Conservation (phyloP, 2,113 vertebrate genomes). For the Oncorhynchus keta region DNA sequence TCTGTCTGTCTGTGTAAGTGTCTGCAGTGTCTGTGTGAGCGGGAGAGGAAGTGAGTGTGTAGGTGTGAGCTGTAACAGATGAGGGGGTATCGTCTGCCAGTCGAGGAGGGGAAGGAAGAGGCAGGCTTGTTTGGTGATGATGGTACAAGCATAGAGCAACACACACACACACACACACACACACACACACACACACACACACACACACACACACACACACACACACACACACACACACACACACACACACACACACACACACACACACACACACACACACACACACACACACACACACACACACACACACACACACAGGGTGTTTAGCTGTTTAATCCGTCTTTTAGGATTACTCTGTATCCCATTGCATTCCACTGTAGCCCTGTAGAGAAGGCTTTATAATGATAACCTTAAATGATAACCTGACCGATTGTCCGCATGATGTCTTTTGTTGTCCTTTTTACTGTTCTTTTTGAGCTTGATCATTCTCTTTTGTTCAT, state of each 20-base stretch:
- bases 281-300: conserved; percentile 10
- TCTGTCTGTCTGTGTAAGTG: conserved; percentile 15
- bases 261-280: conserved; percentile 29
- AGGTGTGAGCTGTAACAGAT: conserved; percentile 61
- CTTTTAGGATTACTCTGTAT: conserved; percentile 64
- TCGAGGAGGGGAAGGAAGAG: conserved; percentile 69
- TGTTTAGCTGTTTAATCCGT: conserved; percentile 50
- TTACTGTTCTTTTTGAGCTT: conserved; percentile 26
- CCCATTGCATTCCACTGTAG: conserved; percentile 70
- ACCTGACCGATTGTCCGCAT: conserved; percentile 34
- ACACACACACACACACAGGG: conserved; percentile 14
- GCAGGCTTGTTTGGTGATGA: conserved; percentile 61
- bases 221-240: conserved; percentile 22
- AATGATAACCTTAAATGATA: conserved; percentile 38
- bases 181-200: conserved; percentile 32
- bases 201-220: conserved; percentile 10
- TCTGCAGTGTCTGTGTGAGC: conserved; percentile 51
- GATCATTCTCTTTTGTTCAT: conserved; percentile 12
- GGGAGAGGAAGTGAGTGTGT: conserved; percentile 43
- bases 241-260: conserved; percentile 33
- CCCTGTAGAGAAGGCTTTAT: conserved; percentile 43
- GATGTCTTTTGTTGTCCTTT: conserved; percentile 47
- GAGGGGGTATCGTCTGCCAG: conserved; percentile 69
- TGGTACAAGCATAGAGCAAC: conserved; percentile 58
- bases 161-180: conserved; percentile 36